Evolutionary conservation across 2,888 invertebrate genomes (phyloP).

Genomic region (Prosapia bicincta): DNA sequence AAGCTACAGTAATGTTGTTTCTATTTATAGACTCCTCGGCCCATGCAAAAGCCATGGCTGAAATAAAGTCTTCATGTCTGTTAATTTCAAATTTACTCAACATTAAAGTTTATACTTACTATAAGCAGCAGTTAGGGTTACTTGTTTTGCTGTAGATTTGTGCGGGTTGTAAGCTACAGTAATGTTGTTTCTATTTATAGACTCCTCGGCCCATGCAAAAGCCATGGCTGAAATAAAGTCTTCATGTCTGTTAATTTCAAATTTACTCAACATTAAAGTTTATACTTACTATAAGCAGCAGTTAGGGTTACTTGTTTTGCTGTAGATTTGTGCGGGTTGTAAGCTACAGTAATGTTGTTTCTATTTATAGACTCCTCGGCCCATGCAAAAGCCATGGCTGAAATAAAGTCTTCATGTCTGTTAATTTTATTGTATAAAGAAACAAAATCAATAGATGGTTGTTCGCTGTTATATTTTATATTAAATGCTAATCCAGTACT

Average conservation of each 20-base stretch:
- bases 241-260: not conserved
- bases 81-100: too few relatives aligned
- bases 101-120: not conserved
- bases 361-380: slow-evolving; percentile 48
- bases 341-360: slow-evolving; percentile 52
- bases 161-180: slow-evolving; percentile 13
- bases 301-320: slow-evolving; percentile 49
- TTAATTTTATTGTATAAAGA: slow-evolving; percentile 43
- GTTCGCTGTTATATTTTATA: slow-evolving; percentile 53
- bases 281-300: slow-evolving; percentile 43
- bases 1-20: slow-evolving; percentile 19
- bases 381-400: slow-evolving; percentile 41
- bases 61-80: not conserved
- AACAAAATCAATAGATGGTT: slow-evolving; percentile 48
- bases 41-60: not conserved
- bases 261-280: too few relatives aligned
- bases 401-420: slow-evolving; percentile 39
- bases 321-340: slow-evolving; percentile 50
- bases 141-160: slow-evolving; percentile 31
- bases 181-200: slow-evolving; percentile 12
- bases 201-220: not conserved
- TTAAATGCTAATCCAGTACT: slow-evolving; percentile 54
- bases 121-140: slow-evolving; percentile 34
- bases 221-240: not conserved
- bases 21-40: not conserved